phyloP scores from a whole-genome alignment of 2,797 vertebrate species.

The Poliocrania exsul region DNA sequence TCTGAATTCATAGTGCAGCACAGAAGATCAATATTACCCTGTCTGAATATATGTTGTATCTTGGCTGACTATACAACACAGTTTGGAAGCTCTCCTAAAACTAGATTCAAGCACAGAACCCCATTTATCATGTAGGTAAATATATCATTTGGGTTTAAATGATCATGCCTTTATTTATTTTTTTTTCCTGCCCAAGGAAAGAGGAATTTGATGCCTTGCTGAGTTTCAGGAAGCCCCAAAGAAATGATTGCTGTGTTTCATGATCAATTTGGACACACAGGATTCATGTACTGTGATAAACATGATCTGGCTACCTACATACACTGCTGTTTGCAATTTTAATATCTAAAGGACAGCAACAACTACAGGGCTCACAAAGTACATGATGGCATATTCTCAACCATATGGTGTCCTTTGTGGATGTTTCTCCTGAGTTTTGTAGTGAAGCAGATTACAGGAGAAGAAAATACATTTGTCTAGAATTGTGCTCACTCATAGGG shows the following conservation, averaged over 20 bases:
- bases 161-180: background rate
- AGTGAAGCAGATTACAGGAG: background rate
- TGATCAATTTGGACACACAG: background rate
- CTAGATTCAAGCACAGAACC: background rate
- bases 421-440: background rate
- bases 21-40: background rate
- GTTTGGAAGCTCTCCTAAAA: conserved; percentile 3
- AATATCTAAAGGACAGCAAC: background rate
- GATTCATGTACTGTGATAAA: background rate
- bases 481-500: background rate
- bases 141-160: background rate
- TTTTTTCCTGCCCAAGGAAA: background rate
- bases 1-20: background rate
- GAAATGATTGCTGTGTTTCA: background rate
- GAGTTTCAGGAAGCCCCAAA: background rate
- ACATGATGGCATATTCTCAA: background rate
- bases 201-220: background rate
- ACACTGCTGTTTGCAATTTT: background rate
- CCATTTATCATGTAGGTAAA: background rate
- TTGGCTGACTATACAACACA: background rate
- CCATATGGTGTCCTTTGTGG: background rate
- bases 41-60: background rate
- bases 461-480: background rate
- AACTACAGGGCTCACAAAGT: background rate
- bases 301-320: background rate